Conservation (phyloP, 2,888 invertebrate genomes). For the Yponomeuta cagnagella region DNA sequence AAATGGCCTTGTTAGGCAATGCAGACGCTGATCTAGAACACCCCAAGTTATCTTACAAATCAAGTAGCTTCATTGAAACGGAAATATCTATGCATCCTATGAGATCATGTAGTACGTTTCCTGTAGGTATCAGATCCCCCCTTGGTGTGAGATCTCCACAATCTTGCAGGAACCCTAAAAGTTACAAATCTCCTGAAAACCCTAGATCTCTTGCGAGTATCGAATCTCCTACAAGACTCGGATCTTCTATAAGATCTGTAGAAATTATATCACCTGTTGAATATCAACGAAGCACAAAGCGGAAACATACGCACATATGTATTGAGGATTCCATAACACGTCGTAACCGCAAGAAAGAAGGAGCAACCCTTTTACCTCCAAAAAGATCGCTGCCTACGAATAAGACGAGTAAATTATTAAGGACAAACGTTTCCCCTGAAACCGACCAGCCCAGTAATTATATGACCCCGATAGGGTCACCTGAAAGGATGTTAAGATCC, state of each 20-base stretch:
- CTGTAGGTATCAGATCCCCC: neutral
- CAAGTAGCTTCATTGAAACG: neutral
- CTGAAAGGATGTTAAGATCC: neutral
- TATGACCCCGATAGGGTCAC: neutral
- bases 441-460: neutral
- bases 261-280: neutral
- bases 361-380: neutral
- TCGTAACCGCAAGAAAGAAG: too few species aligned
- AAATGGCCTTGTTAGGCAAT: neutral
- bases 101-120: neutral
- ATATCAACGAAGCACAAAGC: too few species aligned
- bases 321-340: too few species aligned
- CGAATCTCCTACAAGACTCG: neutral
- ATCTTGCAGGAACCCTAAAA: too few species aligned
- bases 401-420: neutral
- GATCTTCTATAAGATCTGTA: neutral
- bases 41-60: neutral
- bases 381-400: neutral
- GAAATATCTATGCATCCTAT: constrained; percentile 1
- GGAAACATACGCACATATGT: too few species aligned
- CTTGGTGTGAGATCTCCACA: neutral
- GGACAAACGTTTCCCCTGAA: neutral
- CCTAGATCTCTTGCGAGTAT: neutral
- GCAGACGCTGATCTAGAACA: neutral
- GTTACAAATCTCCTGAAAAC: too few species aligned